phyloP scores from a whole-genome alignment of 1,140 invertebrate genomes.

The Penaeus vannamei region DNA sequence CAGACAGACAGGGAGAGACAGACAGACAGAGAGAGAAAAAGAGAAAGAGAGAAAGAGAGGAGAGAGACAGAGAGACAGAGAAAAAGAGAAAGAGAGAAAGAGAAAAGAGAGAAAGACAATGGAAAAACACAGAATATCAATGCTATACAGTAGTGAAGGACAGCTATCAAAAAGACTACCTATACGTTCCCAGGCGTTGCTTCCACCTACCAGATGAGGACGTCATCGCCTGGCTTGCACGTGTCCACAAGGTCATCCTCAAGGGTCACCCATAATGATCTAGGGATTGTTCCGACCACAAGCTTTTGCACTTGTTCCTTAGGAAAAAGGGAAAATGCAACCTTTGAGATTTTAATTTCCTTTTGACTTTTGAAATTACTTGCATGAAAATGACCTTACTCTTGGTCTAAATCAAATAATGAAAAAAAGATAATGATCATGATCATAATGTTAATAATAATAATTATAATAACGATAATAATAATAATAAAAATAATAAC shows the following conservation, averaged over 20 bases:
- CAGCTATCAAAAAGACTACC: too few species aligned
- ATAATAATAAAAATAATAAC: neutral
- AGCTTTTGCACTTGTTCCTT: slow-evolving; percentile 82
- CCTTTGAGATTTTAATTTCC: neutral
- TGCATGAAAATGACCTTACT: slow-evolving; percentile 39
- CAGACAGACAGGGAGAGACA: too few species aligned
- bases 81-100: too few species aligned
- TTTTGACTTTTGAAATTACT: neutral
- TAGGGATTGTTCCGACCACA: slow-evolving; percentile 81
- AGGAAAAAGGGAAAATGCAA: neutral
- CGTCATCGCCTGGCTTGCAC: slow-evolving; percentile 91
- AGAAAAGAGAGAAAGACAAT: too few species aligned
- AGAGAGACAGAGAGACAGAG: too few species aligned
- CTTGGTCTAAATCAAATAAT: neutral
- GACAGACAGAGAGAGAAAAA: too few species aligned
- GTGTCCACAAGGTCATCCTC: slow-evolving; percentile 90
- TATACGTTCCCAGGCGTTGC: too few species aligned
- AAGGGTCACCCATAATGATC: slow-evolving; percentile 84
- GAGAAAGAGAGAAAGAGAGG: too few species aligned
- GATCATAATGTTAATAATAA: slow-evolving; percentile 4
- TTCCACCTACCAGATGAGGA: slow-evolving; percentile 81
- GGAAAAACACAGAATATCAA: too few species aligned
- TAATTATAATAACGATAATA: neutral
- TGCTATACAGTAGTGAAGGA: too few species aligned
- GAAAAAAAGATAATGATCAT: neutral